A percentile compares a stretch with the other conserved stretches of the same genome.
phyloP scores from a whole-genome alignment of 2,113 vertebrate species.

The Ascaphus truei region DNA sequence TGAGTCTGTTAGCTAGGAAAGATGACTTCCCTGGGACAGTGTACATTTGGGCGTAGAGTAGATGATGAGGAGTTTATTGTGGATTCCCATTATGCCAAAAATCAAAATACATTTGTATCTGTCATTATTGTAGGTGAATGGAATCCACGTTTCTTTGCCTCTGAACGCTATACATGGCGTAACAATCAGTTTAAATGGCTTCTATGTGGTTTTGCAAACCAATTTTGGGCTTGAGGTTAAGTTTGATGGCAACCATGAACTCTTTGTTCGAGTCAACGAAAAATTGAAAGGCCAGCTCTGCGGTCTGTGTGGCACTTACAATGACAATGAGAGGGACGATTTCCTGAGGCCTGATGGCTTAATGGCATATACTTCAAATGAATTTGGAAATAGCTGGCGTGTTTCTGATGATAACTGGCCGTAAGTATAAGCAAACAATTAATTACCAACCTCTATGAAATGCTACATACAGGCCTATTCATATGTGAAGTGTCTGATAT shows the following conservation, averaged over 20 bases:
- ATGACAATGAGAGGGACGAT: slow-evolving; percentile 58
- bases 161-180: slow-evolving; percentile 46
- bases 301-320: slow-evolving; percentile 71
- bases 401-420: slow-evolving; percentile 39
- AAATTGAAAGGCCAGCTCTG: slow-evolving; percentile 59
- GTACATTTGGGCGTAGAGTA: too few relatives aligned
- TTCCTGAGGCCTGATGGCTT: slow-evolving; percentile 57
- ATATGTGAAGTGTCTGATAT: too few relatives aligned
- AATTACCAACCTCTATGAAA: too few relatives aligned
- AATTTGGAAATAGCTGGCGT: slow-evolving; percentile 74
- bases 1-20: too few relatives aligned
- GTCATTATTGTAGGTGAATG: slow-evolving; percentile 7
- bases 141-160: slow-evolving; percentile 48
- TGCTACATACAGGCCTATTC: too few relatives aligned
- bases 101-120: too few relatives aligned
- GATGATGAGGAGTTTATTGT: too few relatives aligned
- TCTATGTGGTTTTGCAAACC: slow-evolving; percentile 37
- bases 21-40: too few relatives aligned
- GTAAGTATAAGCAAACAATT: slow-evolving; percentile 45
- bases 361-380: slow-evolving; percentile 49
- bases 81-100: too few relatives aligned
- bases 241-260: slow-evolving; percentile 55
- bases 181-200: slow-evolving; percentile 43
- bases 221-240: slow-evolving; percentile 61
- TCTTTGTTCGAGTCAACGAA: slow-evolving; percentile 70